Base-by-base conservation (phyloP, 2,113 vertebrate genomes). In the Callorhinus ursinus region DNA sequence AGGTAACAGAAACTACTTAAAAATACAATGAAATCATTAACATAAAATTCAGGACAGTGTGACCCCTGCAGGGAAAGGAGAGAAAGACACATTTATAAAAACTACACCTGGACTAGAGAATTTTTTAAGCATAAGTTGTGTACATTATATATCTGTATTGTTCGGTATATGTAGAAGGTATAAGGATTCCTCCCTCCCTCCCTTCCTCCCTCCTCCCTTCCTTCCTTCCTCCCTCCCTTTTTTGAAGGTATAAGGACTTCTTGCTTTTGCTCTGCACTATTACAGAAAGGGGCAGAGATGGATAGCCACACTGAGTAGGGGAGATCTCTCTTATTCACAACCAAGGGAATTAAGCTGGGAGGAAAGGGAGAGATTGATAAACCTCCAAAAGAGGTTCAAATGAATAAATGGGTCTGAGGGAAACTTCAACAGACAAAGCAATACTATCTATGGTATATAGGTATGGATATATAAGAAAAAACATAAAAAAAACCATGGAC, bases 21-120 rank as follows among this genome's bases (percentile, higher is more conserved):
- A 93, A 90, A 26, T 36, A 59, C 10, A 57, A 12, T 69, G n/a
- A 13, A 89, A 85, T 80, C 39, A 93, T 93, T 93, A 92, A 77
- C 28, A 74, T 10, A 83, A 77, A 96, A 57, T 76, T 81, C 19
- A 92, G 82, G 72, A 80, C 24, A 88, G 24, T 71, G 53, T 72
- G 53, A 42, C 72, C 5, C 86, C 94, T 92, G 57, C 24, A 91
- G 65, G 8, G 19, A 33, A 91, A 87, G 63, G 21, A 86, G 49
- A 63, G 8, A n/a, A 42, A 7, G 36, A 55, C 33, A 1, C 31
- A 63, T 72, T 65, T 63, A 36, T 49, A 87, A 67, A 3, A 46
- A 7, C 28, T 14, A 87, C 21, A 67, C 4, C 10, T 67, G n/a
- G 57, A 21, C 9, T 39, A 93, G 0, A 67, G 8, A 69, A 65